These are phyloP conservation scores for Dicrostonyx torquatus DNA, from an alignment of 2,797 vertebrate genomes.

Conservation along the genomic window DNA sequence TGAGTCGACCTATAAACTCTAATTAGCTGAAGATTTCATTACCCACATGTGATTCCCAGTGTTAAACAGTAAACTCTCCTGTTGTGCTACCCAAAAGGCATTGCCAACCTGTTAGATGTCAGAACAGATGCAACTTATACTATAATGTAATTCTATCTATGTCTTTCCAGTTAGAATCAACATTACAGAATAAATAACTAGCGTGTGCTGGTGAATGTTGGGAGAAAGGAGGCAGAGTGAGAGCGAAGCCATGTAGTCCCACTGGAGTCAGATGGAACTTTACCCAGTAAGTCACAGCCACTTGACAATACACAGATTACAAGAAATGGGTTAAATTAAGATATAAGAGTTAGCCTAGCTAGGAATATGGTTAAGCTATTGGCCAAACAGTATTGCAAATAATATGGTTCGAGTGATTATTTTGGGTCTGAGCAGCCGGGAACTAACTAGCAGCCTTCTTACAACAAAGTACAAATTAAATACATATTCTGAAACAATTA, in stretches of 20 bases:
- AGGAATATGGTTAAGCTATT: no score
- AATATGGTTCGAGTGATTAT: no score
- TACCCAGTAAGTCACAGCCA: no score
- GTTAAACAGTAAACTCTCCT: background rate
- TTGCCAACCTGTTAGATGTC: background rate
- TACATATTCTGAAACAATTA: background rate
- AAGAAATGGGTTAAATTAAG: no score
- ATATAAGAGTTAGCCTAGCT: no score
- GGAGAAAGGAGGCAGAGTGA: background rate
- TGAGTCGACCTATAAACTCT: background rate
- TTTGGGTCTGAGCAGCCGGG: no score
- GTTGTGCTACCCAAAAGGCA: background rate
- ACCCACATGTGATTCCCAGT: background rate
- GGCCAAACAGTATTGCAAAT: no score
- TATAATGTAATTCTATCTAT: background rate
- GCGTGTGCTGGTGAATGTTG: background rate
- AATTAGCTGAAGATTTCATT: background rate
- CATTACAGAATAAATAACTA: background rate
- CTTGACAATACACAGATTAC: no score
- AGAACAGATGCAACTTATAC: background rate
- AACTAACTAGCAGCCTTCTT: no score
- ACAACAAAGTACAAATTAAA: background rate
- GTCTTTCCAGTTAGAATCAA: background rate
- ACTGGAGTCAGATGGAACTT: no score
- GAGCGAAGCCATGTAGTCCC: no score